These are phyloP conservation scores for Cairina moschata DNA, from an alignment of 2,113 vertebrate species.

Conservation along the genomic window DNA sequence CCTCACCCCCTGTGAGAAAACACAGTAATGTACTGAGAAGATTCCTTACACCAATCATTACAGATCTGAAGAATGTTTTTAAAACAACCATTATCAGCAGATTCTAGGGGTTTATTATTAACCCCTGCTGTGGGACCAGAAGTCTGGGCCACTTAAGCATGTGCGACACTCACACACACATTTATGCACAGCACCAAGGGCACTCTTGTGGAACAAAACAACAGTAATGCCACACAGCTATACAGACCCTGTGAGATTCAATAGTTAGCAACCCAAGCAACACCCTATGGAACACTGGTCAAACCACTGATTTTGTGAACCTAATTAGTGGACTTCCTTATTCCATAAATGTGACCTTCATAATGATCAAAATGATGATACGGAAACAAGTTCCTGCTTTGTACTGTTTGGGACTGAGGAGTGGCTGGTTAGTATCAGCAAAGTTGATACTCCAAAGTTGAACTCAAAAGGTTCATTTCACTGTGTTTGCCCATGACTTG, in stretches of 20 bases:
- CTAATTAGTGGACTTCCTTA: background rate
- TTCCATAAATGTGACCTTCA: background rate
- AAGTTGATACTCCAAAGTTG: background rate
- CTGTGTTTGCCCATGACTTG: background rate
- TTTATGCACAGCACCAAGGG: background rate
- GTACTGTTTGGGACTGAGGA: background rate
- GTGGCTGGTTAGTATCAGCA: background rate
- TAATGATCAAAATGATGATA: background rate
- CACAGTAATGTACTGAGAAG: background rate
- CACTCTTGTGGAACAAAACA: background rate
- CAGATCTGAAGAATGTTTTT: background rate
- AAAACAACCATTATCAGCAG: background rate
- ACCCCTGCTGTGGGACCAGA: background rate
- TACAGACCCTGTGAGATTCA: background rate
- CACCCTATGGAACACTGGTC: background rate
- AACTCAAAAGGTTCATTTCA: background rate
- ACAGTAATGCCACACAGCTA: background rate
- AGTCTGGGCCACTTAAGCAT: background rate
- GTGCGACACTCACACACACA: background rate
- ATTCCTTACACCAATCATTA: background rate
- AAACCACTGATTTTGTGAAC: background rate
- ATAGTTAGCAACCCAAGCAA: background rate
- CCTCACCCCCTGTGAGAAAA: slow-evolving; percentile 86
- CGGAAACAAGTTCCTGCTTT: background rate
- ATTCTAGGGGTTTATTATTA: background rate